Evolutionary conservation across 2,888 invertebrate genomes (phyloP).

Genomic region (Rhabditophanes sp.): DNA sequence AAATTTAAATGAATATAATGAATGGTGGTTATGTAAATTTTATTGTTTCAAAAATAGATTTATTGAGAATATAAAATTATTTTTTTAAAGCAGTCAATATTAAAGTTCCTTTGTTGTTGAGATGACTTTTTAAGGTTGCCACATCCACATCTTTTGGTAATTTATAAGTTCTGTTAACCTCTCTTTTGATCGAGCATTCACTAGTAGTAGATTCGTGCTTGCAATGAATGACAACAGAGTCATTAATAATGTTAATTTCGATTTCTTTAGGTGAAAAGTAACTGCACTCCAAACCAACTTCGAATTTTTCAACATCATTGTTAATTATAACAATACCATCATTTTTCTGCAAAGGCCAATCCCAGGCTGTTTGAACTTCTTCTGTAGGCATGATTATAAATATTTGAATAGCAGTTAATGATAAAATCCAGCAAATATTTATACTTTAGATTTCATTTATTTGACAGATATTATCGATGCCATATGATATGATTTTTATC

Average conservation of each 20-base stretch:
- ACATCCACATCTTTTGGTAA: slow-evolving; percentile 8
- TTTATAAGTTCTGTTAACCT: slow-evolving; percentile 6
- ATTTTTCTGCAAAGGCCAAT: slow-evolving; percentile 11
- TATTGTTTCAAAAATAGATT: too few species aligned
- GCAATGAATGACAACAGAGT: slow-evolving; percentile 6
- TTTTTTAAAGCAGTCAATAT: slow-evolving; percentile 7
- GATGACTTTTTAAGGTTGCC: slow-evolving; percentile 6
- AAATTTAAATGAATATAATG: too few species aligned
- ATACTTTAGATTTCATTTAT: slow-evolving; percentile 1
- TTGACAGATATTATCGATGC: too few species aligned
- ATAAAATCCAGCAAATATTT: background rate
- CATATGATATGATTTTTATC: too few species aligned
- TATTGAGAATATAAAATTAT: slow-evolving; percentile 1
- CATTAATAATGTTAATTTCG: slow-evolving; percentile 7
- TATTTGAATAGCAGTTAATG: background rate
- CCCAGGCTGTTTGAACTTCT: too few species aligned
- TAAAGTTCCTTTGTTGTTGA: slow-evolving; percentile 5
- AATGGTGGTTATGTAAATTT: too few species aligned
- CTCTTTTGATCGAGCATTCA: slow-evolving; percentile 5
- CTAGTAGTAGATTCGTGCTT: slow-evolving; percentile 3
- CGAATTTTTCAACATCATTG: slow-evolving; percentile 9
- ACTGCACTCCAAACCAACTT: slow-evolving; percentile 8
- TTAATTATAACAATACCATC: slow-evolving; percentile 9
- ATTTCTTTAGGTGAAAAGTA: slow-evolving; percentile 11
- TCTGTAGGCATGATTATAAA: slow-evolving; percentile 4